Conservation (phyloP, 2,113 vertebrate genomes). For the Cygnus atratus region DNA sequence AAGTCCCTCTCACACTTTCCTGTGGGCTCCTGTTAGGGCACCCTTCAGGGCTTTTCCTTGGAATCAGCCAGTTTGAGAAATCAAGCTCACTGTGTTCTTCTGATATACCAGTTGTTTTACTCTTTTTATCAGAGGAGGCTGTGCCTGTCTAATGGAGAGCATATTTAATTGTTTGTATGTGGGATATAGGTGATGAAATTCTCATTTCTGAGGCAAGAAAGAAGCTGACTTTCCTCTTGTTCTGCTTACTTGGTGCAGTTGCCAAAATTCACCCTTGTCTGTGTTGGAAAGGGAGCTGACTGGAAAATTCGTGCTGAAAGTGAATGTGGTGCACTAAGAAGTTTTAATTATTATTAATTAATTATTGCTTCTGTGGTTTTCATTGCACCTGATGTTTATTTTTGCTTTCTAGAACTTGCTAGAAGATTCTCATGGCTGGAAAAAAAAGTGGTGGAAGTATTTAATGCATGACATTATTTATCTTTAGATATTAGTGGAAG, state of each 20-base stretch:
- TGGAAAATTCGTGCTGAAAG: background rate
- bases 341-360: no score
- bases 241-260: background rate
- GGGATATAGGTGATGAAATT: background rate
- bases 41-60: background rate
- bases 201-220: background rate
- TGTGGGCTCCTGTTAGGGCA: no score
- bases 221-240: background rate
- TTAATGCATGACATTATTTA: constrained; percentile 6
- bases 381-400: background rate
- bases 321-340: background rate
- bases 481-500: background rate
- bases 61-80: background rate
- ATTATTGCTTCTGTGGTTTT: background rate
- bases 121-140: background rate
- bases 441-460: background rate
- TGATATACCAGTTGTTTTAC: background rate
- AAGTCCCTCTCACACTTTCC: background rate
- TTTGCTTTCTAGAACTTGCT: background rate
- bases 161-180: background rate
- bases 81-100: background rate
- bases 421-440: background rate
- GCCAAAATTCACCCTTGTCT: background rate
- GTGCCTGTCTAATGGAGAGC: background rate
- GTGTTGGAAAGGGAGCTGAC: background rate